Evolutionary conservation across 2,797 vertebrate species (phyloP), one percentile per base, ranked within the genome.

Genomic region (Megaceryle alcyon): DNA sequence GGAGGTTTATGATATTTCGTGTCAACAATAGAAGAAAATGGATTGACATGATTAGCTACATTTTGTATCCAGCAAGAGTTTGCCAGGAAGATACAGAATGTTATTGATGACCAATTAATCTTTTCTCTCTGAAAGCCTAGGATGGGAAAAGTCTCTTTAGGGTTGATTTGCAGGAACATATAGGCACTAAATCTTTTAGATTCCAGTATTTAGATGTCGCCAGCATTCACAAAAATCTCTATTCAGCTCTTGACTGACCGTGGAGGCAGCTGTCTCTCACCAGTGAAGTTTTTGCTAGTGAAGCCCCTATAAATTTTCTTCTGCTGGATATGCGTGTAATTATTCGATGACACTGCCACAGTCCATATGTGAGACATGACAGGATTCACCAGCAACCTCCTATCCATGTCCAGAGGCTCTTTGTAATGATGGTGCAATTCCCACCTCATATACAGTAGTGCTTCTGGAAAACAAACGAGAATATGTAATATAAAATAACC

Each of bases 41-140:
- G 76, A 82, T 88, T 85, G 82, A 72, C 76, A 26, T 57, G 54
- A 76, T 94, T 80, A 92, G 68, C 64, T 82, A 82, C 72, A 73
- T 93, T 94, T 96, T 90, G 41, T 88, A 87, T 77, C 88, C 86
- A 91, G 46, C 46, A 80, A 82, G 54, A 61, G 68, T 93, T 93
- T 88, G 63, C 79, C 60, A 86, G 80, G 48, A 79, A 76, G 86
- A 79, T 82, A 87, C 73, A 76, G 37, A 85, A 76, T 61, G 35
- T 57, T 90, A 76, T 33, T 87, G 79, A 82, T 85, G 66, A 56
- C n/a, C 59, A 82, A 60, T 93, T 82, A 79, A 82, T 92, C 72
- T 92, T 87, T 78, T 75, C 18, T 69, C 89, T 87, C 68, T 75
- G 70, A 92, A 93, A 95, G 65, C 56, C 35, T 77, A 37, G 56